Evolutionary conservation across 92 coral and sea anemone genomes (phyloP), one percentile per base, ranked within the genome.

Genomic region (Epizoanthus illoricatus): DNA sequence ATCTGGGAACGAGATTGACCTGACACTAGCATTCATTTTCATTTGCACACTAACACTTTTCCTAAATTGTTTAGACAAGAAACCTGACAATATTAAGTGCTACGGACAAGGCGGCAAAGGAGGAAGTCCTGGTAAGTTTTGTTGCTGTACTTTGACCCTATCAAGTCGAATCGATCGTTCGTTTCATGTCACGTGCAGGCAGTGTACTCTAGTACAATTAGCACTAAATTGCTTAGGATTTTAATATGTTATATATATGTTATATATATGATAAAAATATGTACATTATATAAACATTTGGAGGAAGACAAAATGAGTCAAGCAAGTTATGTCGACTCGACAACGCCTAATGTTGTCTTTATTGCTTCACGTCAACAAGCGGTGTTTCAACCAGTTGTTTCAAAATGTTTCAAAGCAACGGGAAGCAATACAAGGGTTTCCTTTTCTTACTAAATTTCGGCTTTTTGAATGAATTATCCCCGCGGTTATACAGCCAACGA

Each of bases 21-120:
- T 64, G 69, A 20, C 4, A 64, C 11, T 3, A 64, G 39, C 12
- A 10, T 23, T 8, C 57, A 19, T 72, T 0, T 23, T 5, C 9
- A 2, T 4, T 20, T 0, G 13, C 5, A 55, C 58, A 28, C 43
- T 74, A 23, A 55, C 80, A 57, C 2, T 58, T 74, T 8, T 15
- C 19, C 4, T 55, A 24, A 10, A 43, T 57, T 11, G 20, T 45
- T 42, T 74, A 92, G 97, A 85, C 69, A 90, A 90, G 24, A 91
- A 86, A 40, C 97, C 97, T 17, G 91, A 91, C 71, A 65, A 81
- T 42, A 90, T 92, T 68, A 88, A 86, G 81, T 92, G 97, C 76
- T 90, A 86, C 63, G 97, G 97, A 4, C 97, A 92, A 76, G 90
- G 94, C 42, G 73, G 84, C 23, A 67, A 80, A 21, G 21, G 69